These are phyloP conservation scores for Lathronympha strigana DNA, from an alignment of 2,888 invertebrate species.

Conservation along the genomic window DNA sequence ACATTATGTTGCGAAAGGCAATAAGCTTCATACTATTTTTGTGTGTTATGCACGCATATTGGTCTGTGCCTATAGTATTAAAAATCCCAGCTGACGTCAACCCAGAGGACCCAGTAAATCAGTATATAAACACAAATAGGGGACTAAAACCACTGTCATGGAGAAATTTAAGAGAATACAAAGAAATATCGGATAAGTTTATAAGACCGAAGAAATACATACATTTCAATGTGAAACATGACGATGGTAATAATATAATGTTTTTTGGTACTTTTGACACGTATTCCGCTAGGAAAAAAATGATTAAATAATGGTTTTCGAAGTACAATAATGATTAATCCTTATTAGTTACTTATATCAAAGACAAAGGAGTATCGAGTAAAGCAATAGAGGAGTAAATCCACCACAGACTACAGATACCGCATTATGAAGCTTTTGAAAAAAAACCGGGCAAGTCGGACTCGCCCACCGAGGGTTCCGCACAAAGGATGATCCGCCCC, in stretches of 20 bases:
- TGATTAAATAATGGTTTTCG: constrained; percentile 9
- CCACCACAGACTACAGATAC: too few relatives aligned
- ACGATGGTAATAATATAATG: background rate
- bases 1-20: background rate
- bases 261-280: background rate
- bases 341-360: too few relatives aligned
- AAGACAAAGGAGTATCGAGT: too few relatives aligned
- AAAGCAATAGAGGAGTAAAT: too few relatives aligned
- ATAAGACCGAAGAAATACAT: constrained; percentile 1
- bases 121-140: constrained; percentile 13
- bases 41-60: background rate
- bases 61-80: constrained; percentile 13
- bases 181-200: constrained; percentile 5
- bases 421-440: too few relatives aligned
- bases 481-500: too few relatives aligned
- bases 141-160: constrained; percentile 3
- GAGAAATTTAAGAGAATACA: constrained; percentile 1
- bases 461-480: too few relatives aligned
- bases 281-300: constrained; percentile 6
- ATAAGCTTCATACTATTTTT: background rate
- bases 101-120: background rate
- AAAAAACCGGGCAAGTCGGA: too few relatives aligned
- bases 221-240: background rate
- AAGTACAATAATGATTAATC: background rate
- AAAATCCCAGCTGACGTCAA: constrained; percentile 1